Base-by-base conservation (phyloP, 2,888 invertebrate genomes). In the Macrophya annulata region DNA sequence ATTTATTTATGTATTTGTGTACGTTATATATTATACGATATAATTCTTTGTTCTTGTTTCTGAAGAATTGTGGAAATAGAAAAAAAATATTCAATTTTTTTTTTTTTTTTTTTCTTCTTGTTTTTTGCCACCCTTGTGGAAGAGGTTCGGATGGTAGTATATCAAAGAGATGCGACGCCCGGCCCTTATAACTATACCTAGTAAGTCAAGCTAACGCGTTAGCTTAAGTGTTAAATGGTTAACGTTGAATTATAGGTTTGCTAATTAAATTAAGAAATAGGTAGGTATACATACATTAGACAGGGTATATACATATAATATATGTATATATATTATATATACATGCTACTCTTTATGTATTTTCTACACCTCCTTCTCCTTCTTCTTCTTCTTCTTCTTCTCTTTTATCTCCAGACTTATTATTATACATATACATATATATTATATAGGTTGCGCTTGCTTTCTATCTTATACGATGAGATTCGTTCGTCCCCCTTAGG, bases 221-320 rank as follows among this genome's bases (percentile, higher is more conserved):
- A 37, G 37, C 68, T 37, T 15, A 43, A 45, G 74, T 21, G 74
- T 74, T 43, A 25, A 74, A 74, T 74, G 43, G 74, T 74, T 74
- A 10, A 25, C 43, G 74, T 74, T 74, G 74, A 74, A 74, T 74
- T 74, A 74, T 74, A 45, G 74, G 74, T 74, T 74, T 43, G 74
- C 74, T 74, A 74, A 74, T 74, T 74, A 74, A 74, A 74, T 21
- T 21, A 74, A 74, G 43, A 74, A 74, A 43, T 43, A 74, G 45
- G 43, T 31, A 31, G 1, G 3, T 25, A 17, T 43, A 43, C n/a
- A 12, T 43, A 43, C 45, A 45, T 8, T 4, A 37, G 68, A 68
- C 68, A 6, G 15, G 37, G 37, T 31, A 1, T 68, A 37, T 17
- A 17, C 5, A n/a, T 17, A 15, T 55, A 17, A 17, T 55, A 10